Evolutionary conservation across 2,797 vertebrate species (phyloP), one percentile per base, ranked within the genome.

Genomic region (Valencia hispanica): DNA sequence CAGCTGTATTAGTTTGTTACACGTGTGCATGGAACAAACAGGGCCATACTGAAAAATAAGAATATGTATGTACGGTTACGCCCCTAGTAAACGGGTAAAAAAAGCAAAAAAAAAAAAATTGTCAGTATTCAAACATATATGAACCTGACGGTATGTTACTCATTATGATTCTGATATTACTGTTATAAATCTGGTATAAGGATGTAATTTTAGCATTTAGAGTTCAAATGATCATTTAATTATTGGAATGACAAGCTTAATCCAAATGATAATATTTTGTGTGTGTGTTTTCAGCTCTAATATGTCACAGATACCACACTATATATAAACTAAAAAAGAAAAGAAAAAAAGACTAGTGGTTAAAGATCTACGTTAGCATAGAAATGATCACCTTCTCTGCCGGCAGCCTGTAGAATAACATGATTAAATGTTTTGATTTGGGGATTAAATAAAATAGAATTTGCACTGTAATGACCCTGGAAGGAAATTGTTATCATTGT

Each of bases 391-490:
- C 68, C 50, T 72, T 27, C 20, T 82, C 75, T 81, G 47, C 75
- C 82, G 55, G 74, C 6, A 25, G 71, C n/a, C 22, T 45, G 77
- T 79, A 51, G 74, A 79, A 75, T 78, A 73, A 75, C 65, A 87
- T 74, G 68, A 89, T 86, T 75, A 75, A 59, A 84, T 61, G 61
- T 66, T 72, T n/a, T 79, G 30, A 79, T 80, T 91, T 15, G 17
- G 76, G 59, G 68, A 86, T 84, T 63, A 91, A 89, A 87, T 83
- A 78, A 79, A 55, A 14, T 81, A 75, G 79, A 82, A 88, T 88
- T 81, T 68, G 71, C 69, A 72, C 87, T 80, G 77, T 88, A 90
- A 88, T 91, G 82, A 87, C 76, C 73, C 74, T 78, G 79, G 59
- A 77, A 81, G 70, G 48, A 84, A 90, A 70, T 76, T 34, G 83